Base-by-base conservation (phyloP, 2,113 vertebrate genomes). In the Macquaria australasica region DNA sequence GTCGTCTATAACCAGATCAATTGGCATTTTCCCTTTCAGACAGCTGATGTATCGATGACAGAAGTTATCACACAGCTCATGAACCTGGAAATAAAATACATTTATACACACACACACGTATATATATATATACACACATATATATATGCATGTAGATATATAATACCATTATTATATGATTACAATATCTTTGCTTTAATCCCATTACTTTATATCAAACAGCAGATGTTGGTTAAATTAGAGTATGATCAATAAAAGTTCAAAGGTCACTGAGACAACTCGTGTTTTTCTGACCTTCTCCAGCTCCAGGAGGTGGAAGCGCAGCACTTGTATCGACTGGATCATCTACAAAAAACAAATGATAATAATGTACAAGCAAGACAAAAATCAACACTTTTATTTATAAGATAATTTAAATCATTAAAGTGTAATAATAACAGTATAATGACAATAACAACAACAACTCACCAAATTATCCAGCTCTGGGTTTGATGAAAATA, bases 41-140 rank as follows among this genome's bases (percentile, higher is more conserved):
- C 98, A 99, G 96, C 97, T 98, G 96, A 99, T 98, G 95, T 99
- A 98, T 88, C 98, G 97, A 93, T 98, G 97, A 93, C 98, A 99
- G 96, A 99, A 99, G 96, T 99, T 98, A 96, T 99, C 98, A 91
- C 98, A 99, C 76, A 99, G 96, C 96, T 99, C 98, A 90, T 99
- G 97, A 89, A 98, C 98, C 98, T 99, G 91, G 67, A 77, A 55
- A 45, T 5, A 3, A 63, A 67, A 69, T 11, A 25, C 4, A 16
- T 6, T n/a, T 23, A 14, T 18, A 34, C 2, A 59, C 16, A 43
- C 9, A 43, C 9, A 31, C 28, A 31, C 2, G 28, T 2, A 31
- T 31, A 31, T 31, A 31, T 31, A 31, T 31, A 31, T 31, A 31
- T n/a, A n/a, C n/a, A n/a, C n/a, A n/a, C n/a, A n/a, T 31, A 31